Evolutionary conservation across 37 sponge, comb jelly and placozoan genomes (phyloP).

Genomic region (Ephydatia muelleri): DNA sequence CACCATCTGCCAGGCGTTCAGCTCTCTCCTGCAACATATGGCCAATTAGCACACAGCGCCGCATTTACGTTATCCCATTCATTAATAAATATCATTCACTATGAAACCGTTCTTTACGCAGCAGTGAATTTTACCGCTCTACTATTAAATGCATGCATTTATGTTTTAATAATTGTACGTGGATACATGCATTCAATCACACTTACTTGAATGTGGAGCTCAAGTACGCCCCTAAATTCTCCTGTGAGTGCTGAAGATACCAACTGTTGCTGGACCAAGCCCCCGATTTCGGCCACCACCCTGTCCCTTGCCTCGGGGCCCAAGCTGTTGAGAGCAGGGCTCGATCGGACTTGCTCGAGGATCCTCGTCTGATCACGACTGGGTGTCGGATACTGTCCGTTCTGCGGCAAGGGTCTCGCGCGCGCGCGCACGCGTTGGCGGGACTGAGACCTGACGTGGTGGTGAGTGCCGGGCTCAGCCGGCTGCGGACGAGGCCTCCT

Average conservation of each 20-base stretch:
- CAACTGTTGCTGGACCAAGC: slow-evolving; percentile 72
- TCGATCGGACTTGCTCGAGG: slow-evolving; percentile 41
- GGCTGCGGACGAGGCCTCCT: background rate
- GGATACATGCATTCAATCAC: too few species aligned
- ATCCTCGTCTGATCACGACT: slow-evolving; percentile 53
- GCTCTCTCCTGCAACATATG: slow-evolving; percentile 18
- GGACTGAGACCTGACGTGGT: background rate
- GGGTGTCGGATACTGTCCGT: slow-evolving; percentile 55
- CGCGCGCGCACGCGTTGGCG: background rate
- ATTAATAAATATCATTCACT: too few species aligned
- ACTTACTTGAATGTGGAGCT: slow-evolving; percentile 79
- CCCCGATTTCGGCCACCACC: slow-evolving; percentile 79
- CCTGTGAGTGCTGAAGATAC: slow-evolving; percentile 81
- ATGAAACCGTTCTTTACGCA: too few species aligned
- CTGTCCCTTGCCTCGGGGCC: slow-evolving; percentile 47
- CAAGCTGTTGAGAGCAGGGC: slow-evolving; percentile 60
- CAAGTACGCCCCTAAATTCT: slow-evolving; percentile 83
- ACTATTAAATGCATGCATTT: too few species aligned
- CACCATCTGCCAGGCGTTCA: slow-evolving; percentile 7
- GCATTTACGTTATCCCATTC: too few species aligned
- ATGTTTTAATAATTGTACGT: too few species aligned
- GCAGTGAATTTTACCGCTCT: too few species aligned
- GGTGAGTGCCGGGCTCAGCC: background rate
- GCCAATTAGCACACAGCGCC: too few species aligned
- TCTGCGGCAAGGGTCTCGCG: background rate